Conservation (phyloP, 2,888 invertebrate species). For the Zaprionus bogoriensis region DNA sequence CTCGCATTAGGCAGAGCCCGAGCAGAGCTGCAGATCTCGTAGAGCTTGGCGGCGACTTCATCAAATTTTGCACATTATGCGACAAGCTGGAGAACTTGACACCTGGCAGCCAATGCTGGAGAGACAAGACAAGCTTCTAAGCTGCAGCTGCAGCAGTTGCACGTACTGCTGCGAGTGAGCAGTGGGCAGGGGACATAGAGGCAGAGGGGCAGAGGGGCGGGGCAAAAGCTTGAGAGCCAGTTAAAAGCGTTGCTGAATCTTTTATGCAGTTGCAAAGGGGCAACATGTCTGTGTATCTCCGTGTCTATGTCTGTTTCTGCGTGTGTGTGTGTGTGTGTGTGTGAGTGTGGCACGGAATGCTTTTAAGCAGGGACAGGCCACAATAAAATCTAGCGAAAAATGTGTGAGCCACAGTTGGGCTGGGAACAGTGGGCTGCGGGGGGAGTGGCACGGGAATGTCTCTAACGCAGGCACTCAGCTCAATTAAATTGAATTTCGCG, state of each 20-base stretch:
- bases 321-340: no score
- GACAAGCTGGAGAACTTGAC: slow-evolving; percentile 75
- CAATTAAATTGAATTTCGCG: slow-evolving; percentile 80
- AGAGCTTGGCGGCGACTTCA: slow-evolving; percentile 59
- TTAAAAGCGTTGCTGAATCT: slow-evolving; percentile 77
- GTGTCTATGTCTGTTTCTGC: no score
- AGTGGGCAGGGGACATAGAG: no score
- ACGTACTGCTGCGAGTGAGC: slow-evolving; percentile 11
- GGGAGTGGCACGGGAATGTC: not conserved
- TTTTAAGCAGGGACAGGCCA: slow-evolving; percentile 72
- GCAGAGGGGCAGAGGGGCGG: not conserved
- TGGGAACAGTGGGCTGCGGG: not conserved
- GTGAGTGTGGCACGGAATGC: slow-evolving; percentile 73
- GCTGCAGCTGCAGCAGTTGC: slow-evolving; percentile 34
- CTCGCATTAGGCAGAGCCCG: slow-evolving; percentile 10
- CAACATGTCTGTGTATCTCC: slow-evolving; percentile 49
- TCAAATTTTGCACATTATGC: slow-evolving; percentile 80
- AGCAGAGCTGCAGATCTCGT: slow-evolving; percentile 16
- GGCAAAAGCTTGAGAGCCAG: slow-evolving; percentile 60
- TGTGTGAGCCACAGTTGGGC: slow-evolving; percentile 52
- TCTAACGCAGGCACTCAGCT: slow-evolving; percentile 68
- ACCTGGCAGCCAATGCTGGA: slow-evolving; percentile 56
- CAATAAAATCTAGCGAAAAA: slow-evolving; percentile 74
- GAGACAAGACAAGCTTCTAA: slow-evolving; percentile 53
- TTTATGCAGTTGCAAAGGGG: slow-evolving; percentile 61